Base-by-base conservation (phyloP, 2,113 vertebrate species). In the Pycnonotus jocosus region DNA sequence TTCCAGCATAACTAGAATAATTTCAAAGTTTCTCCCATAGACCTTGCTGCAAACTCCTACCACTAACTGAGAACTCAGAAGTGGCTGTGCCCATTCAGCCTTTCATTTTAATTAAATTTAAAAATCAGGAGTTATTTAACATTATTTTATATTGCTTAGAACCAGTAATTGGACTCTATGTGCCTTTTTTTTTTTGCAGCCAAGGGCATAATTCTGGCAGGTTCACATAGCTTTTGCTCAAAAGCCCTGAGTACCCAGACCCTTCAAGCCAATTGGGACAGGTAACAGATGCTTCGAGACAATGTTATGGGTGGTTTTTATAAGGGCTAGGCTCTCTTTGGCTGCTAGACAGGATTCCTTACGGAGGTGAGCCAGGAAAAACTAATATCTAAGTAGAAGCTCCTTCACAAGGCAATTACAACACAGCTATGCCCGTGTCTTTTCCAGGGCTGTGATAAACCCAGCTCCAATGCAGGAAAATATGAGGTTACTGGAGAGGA, bases 41-140 rank as follows among this genome's bases (percentile, higher is more conserved):
- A 95, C 40, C 50, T 79, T 8, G 0, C 58, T 70, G 40, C 76
- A 95, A 62, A 85, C 53, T 87, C 47, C 47, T 65, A 73, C 72
- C 60, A 40, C 69, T 85, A 3, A 1, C 85, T 90, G 82, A 45
- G 68, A 92, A 60, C 30, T 70, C 79, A 94, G 35, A 86, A 82
- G 31, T 11, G 16, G 10, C 56, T 81, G 27, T 82, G 85, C 74
- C 92, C 90, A 66, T 81, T 85, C 64, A 79, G 80, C 33, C 22
- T 88, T 94, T 96, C 68, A 77, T 86, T 96, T 96, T 95, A 96
- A 95, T 90, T 94, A 92, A 95, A 88, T 68, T 72, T 76, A 95
- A 92, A 95, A 93, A 88, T 86, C 61, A 38, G 50, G 37, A 93
- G 40, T 84, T 96, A 88, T 91, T 97, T 76, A 95, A 92, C 53